Conservation (phyloP, 2,888 invertebrate genomes). For the Drosophila kuntzei region DNA sequence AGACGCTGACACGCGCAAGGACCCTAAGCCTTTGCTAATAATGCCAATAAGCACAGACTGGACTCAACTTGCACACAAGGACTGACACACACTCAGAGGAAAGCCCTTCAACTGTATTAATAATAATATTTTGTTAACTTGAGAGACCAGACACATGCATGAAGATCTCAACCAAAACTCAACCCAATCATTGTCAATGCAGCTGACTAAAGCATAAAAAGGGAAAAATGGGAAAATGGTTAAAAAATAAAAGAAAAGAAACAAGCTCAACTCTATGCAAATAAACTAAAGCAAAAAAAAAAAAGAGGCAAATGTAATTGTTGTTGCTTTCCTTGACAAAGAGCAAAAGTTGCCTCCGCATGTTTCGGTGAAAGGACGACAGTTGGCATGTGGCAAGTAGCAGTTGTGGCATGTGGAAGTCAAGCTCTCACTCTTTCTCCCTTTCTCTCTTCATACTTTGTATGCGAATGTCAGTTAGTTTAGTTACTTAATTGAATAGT, state of each 20-base stretch:
- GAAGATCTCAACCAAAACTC: conserved; percentile 20
- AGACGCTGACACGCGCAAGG: conserved; percentile 72
- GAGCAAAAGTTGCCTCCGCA: conserved; percentile 69
- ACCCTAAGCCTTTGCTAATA: conserved; percentile 75
- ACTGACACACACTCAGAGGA: conserved; percentile 10
- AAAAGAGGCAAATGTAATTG: conserved; percentile 52
- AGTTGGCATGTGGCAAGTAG: conserved; percentile 52
- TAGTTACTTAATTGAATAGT: conserved; percentile 82
- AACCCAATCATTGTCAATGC: conserved; percentile 53
- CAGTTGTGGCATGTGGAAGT: conserved; percentile 43
- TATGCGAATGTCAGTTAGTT: conserved; percentile 78
- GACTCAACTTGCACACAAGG: conserved; percentile 15
- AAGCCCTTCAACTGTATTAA: conserved; percentile 61
- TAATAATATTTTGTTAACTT: conserved; percentile 67
- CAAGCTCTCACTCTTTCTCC: conserved; percentile 3
- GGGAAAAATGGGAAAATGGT: neutral
- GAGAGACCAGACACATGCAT: conserved; percentile 28
- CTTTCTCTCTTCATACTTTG: neutral
- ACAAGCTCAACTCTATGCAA: conserved; percentile 48
- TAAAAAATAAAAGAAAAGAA: conserved; percentile 9
- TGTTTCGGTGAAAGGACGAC: conserved; percentile 45
- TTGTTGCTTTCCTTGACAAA: conserved; percentile 61
- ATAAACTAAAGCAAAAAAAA: conserved; percentile 31
- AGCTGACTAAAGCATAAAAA: conserved; percentile 45
- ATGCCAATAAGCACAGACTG: conserved; percentile 67